A percentile compares a stretch with the other conserved stretches of the same genome.
phyloP scores from a whole-genome alignment of 2,888 invertebrate genomes.

The Synergus itoensis region DNA sequence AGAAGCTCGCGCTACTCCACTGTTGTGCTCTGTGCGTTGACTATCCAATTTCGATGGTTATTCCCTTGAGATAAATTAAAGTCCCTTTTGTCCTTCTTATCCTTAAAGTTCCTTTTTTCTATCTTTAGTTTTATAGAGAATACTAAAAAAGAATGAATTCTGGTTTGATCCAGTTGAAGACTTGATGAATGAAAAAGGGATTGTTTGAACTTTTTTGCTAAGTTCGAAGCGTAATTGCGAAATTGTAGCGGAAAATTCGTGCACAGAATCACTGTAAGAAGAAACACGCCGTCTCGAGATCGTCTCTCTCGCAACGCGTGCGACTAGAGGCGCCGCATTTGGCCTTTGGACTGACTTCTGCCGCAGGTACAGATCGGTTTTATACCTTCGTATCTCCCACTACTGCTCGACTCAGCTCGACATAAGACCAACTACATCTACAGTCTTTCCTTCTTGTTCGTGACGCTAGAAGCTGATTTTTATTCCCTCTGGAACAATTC shows the following conservation, averaged over 20 bases:
- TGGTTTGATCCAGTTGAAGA: background rate
- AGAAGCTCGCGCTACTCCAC: conserved; percentile 32
- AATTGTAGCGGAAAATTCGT: conserved; percentile 53
- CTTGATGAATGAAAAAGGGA: conserved; percentile 5
- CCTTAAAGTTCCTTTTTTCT: conserved; percentile 1
- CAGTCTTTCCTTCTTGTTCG: conserved; percentile 33
- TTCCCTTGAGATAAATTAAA: conserved; percentile 41
- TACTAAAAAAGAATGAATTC: background rate
- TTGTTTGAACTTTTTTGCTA: background rate
- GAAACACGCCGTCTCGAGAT: conserved; percentile 64
- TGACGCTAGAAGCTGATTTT: conserved; percentile 52
- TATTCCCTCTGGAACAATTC: conserved; percentile 55
- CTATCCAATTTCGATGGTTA: conserved; percentile 58
- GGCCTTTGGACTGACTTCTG: conserved; percentile 75
- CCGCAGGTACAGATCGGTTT: conserved; percentile 71
- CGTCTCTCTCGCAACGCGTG: conserved; percentile 75
- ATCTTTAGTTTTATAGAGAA: background rate
- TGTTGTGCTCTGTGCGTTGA: conserved; percentile 65
- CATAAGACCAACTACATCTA: conserved; percentile 12
- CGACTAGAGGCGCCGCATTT: conserved; percentile 76
- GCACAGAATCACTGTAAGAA: conserved; percentile 57
- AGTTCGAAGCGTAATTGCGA: background rate
- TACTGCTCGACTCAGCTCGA: conserved; percentile 55
- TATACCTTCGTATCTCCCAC: conserved; percentile 76
- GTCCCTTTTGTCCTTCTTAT: background rate